Conservation (phyloP, 2,888 invertebrate species). For the Rhagophthalmus giganteus region DNA sequence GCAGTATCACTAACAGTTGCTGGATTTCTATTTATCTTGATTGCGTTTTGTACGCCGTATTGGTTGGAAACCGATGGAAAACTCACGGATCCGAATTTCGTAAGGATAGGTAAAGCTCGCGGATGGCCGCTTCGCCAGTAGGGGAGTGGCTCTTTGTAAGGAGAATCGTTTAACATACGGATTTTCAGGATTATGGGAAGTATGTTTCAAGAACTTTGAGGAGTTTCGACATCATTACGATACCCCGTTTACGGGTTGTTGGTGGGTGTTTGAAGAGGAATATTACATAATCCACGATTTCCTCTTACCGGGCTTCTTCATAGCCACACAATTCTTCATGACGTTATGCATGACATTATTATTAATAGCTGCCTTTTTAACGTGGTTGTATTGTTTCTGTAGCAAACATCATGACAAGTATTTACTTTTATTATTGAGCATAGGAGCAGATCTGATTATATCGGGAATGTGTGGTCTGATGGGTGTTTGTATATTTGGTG, state of each 20-base stretch:
- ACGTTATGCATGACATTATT: conserved; percentile 84
- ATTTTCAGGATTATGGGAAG: conserved; percentile 87
- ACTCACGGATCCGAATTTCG: conserved; percentile 75
- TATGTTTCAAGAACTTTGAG: conserved; percentile 86
- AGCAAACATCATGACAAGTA: conserved; percentile 77
- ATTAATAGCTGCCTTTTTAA: conserved; percentile 73
- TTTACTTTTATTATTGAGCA: conserved; percentile 71
- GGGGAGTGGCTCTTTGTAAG: conserved; percentile 46
- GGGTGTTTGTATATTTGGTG: conserved; percentile 86
- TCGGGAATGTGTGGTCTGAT: conserved; percentile 81
- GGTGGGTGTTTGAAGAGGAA: conserved; percentile 98
- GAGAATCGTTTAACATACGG: conserved; percentile 15
- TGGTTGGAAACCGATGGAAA: conserved; percentile 86
- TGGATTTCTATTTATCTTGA: conserved; percentile 72
- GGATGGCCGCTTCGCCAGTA: no score
- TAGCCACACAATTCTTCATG: conserved; percentile 92
- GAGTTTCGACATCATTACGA: conserved; percentile 87
- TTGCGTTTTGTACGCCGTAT: conserved; percentile 84
- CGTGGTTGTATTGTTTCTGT: conserved; percentile 72
- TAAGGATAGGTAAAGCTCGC: conserved; percentile 70
- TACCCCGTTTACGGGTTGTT: conserved; percentile 80
- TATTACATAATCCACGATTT: conserved; percentile 92
- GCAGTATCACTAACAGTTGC: conserved; percentile 68
- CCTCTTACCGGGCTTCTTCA: conserved; percentile 87
- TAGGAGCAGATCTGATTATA: conserved; percentile 72